Evolutionary conservation across 2,113 vertebrate species (phyloP), one percentile per base, ranked within the genome.

Genomic region (Eptesicus fuscus): DNA sequence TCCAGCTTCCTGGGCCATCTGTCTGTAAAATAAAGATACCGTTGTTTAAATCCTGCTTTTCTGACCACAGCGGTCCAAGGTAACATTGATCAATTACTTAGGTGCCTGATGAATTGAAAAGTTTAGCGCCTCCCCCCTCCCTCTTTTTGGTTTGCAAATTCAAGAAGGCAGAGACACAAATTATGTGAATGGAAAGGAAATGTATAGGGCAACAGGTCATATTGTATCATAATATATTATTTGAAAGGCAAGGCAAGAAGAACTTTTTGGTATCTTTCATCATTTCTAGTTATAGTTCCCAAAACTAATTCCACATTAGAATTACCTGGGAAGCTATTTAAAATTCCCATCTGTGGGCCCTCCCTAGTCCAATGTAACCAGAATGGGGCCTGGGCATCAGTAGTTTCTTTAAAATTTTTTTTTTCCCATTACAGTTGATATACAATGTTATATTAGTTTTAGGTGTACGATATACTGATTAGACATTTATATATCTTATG

Each of bases 291-390:
- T 51, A n/a, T 32, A 56, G 40, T 91, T 83, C 25, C 10, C 14
- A 37, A 61, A 73, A 79, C 25, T 53, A n/a, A 35, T 25, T 67
- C 47, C 44, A 91, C 18, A 23, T 94, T 79, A 89, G 78, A 86
- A 95, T 93, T 79, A 90, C 30, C 67, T 82, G 65, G n/a, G 69
- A 47, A 86, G 12, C 9, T 93, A 83, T 67, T 96, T 16, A 73
- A 73, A 63, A 28, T 56, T 84, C 25, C 23, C 42, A 12, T 74
- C 32, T 32, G 37, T 28, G 14, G 23, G 49, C 8, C 23, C 7
- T 74, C 25, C 10, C 16, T 67, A 37, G 69, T 92, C 25, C 25
- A 40, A 0, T 85, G 73, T 85, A 83, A 44, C 47, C 35, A 74
- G 23, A 78, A 44, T 35, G 51, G 70, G 22, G 28, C 47, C 10